Evolutionary conservation across 1,140 invertebrate genomes (phyloP).

Genomic region (Aradophagus sp.): DNA sequence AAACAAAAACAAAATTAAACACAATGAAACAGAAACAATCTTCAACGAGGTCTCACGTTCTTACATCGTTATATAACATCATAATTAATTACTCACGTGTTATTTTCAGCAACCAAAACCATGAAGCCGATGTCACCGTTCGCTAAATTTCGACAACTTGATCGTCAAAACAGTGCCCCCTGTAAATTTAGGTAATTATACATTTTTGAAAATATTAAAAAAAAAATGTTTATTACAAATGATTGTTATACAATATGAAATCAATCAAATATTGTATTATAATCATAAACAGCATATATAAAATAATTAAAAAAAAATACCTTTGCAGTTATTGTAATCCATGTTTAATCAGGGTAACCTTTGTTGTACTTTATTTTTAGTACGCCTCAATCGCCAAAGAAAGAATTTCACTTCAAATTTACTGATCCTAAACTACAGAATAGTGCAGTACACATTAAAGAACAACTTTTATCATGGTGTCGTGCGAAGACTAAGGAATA

Average conservation of each 20-base stretch:
- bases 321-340: too few species aligned
- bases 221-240: too few species aligned
- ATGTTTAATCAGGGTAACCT: too few species aligned
- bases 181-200: conserved; percentile 82
- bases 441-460: conserved; percentile 95
- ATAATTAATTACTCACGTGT: conserved; percentile 53
- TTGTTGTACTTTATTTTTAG: too few species aligned
- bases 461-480: conserved; percentile 95
- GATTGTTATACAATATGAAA: too few species aligned
- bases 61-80: too few species aligned
- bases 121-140: conserved; percentile 86
- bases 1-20: conserved; percentile 34
- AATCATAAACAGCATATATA: too few species aligned
- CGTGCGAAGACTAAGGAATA: conserved; percentile 96
- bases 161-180: conserved; percentile 85
- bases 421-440: conserved; percentile 88
- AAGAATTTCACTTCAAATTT: conserved; percentile 85
- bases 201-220: conserved; percentile 28
- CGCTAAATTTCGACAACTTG: conserved; percentile 92
- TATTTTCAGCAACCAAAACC: conserved; percentile 74
- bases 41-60: too few species aligned
- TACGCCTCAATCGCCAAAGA: conserved; percentile 69
- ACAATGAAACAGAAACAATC: too few species aligned
- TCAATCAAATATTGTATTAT: too few species aligned
- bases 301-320: too few species aligned